phyloP scores from a whole-genome alignment of 2,797 vertebrate species.

The Eulemur rubriventer region DNA sequence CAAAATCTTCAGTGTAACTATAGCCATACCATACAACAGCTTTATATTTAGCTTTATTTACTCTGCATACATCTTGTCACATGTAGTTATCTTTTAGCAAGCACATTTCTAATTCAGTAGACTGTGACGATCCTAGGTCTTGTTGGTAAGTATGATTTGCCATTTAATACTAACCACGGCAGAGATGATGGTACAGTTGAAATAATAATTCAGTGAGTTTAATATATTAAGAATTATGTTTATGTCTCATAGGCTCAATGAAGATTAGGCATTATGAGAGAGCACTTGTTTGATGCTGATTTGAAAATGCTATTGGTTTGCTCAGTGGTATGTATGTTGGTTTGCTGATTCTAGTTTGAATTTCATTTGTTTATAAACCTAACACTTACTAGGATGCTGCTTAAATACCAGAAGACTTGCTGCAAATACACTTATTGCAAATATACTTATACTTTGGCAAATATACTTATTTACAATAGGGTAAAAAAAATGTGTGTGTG shows the following conservation, averaged over 20 bases:
- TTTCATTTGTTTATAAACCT: slow-evolving; percentile 30
- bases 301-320: slow-evolving; percentile 3
- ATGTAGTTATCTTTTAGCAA: background rate
- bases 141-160: background rate
- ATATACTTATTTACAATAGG: background rate
- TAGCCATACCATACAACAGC: background rate
- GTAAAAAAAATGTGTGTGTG: no score
- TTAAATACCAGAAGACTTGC: background rate
- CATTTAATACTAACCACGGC: background rate
- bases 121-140: background rate
- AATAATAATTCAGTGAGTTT: slow-evolving; percentile 21
- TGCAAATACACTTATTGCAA: background rate
- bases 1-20: slow-evolving; percentile 1
- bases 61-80: background rate
- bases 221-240: background rate
- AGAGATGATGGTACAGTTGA: background rate
- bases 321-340: background rate
- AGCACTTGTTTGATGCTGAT: background rate
- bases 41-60: background rate
- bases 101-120: background rate
- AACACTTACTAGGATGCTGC: background rate
- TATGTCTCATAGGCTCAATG: background rate
- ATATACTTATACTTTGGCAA: background rate
- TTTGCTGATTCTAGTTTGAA: slow-evolving; percentile 20
- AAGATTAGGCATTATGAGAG: background rate